These are phyloP conservation scores for Neostethus bicornis DNA, from an alignment of 2,797 vertebrate species.

Conservation along the genomic window DNA sequence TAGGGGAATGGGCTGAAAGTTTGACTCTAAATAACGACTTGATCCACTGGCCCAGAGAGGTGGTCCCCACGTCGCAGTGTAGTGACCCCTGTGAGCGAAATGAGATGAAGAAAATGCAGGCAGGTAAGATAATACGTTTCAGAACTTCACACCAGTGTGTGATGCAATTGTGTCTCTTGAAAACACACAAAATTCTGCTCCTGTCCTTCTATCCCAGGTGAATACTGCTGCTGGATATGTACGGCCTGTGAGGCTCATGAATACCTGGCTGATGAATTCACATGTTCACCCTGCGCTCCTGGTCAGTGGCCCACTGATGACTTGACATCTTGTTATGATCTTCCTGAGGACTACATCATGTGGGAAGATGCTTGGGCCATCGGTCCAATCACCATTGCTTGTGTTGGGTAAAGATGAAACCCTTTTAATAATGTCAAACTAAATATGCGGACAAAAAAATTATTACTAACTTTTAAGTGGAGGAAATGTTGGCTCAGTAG, in stretches of 20 bases:
- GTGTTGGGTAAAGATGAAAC: conserved; percentile 82
- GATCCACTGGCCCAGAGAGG: conserved; percentile 91
- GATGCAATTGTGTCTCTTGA: conserved; percentile 26
- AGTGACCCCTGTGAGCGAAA: conserved; percentile 96
- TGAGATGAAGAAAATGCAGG: conserved; percentile 99
- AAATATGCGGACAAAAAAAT: no score
- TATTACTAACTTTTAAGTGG: no score
- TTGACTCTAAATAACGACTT: conserved; percentile 87
- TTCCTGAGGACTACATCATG: conserved; percentile 97
- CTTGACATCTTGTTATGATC: conserved; percentile 90
- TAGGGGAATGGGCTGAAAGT: conserved; percentile 95
- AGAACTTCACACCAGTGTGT: conserved; percentile 6
- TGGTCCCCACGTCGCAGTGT: conserved; percentile 91
- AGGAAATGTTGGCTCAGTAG: no score
- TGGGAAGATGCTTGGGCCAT: conserved; percentile 99
- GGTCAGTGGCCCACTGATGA: conserved; percentile 95
- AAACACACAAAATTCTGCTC: conserved; percentile 32
- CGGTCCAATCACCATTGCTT: conserved; percentile 94
- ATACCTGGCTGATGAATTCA: conserved; percentile 94
- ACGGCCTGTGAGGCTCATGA: conserved; percentile 95
- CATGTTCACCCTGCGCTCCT: conserved; percentile 90
- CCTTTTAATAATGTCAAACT: background rate
- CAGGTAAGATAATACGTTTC: conserved; percentile 75
- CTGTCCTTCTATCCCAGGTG: conserved; percentile 68
- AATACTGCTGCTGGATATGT: conserved; percentile 99